phyloP scores from a whole-genome alignment of 2,888 invertebrate genomes.

The Hecatera dysodea region DNA sequence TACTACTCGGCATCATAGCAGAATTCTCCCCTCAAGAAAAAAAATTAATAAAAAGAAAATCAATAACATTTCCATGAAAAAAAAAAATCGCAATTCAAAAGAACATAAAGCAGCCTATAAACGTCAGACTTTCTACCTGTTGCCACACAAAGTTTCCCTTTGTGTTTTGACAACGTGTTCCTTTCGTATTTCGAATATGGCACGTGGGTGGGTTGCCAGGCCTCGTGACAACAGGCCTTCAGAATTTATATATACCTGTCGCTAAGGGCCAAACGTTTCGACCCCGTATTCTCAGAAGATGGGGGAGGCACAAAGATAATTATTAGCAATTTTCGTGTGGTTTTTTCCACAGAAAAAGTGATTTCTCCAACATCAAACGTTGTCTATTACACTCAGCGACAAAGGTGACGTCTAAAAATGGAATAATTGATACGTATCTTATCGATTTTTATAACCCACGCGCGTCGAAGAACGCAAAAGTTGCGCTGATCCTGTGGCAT shows the following conservation, averaged over 20 bases:
- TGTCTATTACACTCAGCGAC: too few relatives aligned
- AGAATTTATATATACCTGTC: not conserved
- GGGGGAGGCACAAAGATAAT: too few relatives aligned
- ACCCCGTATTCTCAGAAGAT: too few relatives aligned
- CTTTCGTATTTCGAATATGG: not conserved
- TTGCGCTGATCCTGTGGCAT: too few relatives aligned
- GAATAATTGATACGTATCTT: too few relatives aligned
- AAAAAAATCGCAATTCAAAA: not conserved
- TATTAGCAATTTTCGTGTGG: too few relatives aligned
- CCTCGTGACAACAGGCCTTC: conserved; percentile 1
- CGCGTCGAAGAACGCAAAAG: too few relatives aligned
- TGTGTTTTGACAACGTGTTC: conserved; percentile 1
- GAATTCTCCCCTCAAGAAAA: not conserved
- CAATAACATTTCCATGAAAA: not conserved
- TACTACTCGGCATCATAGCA: not conserved
- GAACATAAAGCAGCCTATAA: conserved; percentile 18
- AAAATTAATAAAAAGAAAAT: not conserved
- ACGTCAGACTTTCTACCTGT: conserved; percentile 18
- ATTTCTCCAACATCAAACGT: too few relatives aligned
- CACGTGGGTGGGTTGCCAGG: conserved; percentile 18
- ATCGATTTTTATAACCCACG: too few relatives aligned
- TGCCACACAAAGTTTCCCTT: not conserved
- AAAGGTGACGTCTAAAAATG: too few relatives aligned
- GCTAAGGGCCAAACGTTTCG: not conserved
- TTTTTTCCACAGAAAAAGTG: too few relatives aligned